Evolutionary conservation across 2,888 invertebrate genomes (phyloP).

Genomic region (Idaea aversata): DNA sequence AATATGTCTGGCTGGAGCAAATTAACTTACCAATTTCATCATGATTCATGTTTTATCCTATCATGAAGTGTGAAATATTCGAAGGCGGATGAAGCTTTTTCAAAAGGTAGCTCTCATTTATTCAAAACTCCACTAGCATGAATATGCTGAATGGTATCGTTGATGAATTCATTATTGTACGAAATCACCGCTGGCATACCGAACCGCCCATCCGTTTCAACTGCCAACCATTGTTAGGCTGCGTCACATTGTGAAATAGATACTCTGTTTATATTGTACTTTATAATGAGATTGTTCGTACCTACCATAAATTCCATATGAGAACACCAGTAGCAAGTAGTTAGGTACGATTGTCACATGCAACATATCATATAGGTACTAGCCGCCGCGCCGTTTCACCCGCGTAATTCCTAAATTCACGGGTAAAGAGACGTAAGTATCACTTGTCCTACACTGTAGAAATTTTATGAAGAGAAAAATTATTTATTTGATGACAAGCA

Average conservation of each 20-base stretch:
- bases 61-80: no score
- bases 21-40: no score
- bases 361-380: not conserved
- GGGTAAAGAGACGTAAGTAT: no score
- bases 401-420: no score
- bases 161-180: slow-evolving; percentile 33
- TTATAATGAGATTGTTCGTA: not conserved
- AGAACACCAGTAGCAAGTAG: not conserved
- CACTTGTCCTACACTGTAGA: no score
- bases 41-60: no score
- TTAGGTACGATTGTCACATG: not conserved
- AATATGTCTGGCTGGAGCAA: no score
- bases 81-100: no score
- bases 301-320: not conserved
- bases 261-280: not conserved
- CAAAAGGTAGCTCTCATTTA: not conserved
- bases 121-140: not conserved
- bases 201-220: slow-evolving; percentile 37
- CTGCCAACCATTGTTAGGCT: slow-evolving; percentile 9
- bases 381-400: no score
- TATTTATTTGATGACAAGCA: no score
- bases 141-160: slow-evolving; percentile 7
- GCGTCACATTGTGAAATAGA: slow-evolving; percentile 1
- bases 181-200: slow-evolving; percentile 35
- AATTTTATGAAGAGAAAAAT: no score